Conservation (phyloP, 2,888 invertebrate species). For the Bursaphelenchus okinawaensis region DNA sequence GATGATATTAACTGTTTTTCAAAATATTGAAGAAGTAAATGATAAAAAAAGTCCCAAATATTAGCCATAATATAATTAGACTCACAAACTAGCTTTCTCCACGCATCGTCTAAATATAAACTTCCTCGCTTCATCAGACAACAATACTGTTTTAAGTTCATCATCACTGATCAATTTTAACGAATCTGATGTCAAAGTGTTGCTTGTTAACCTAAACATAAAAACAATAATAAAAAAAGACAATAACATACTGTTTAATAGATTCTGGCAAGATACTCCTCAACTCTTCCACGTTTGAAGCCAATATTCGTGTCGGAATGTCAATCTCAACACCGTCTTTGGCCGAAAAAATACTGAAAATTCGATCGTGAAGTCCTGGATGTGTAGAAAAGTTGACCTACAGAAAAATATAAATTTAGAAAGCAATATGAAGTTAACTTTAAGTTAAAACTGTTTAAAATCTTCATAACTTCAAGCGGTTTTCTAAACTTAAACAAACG, state of each 20-base stretch:
- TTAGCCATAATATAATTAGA: too few species aligned
- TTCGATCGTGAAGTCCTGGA: background rate
- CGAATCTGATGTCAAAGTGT: background rate
- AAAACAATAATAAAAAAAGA: background rate
- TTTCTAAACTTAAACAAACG: too few species aligned
- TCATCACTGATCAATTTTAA: background rate
- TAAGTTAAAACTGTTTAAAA: too few species aligned
- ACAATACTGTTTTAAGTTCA: background rate
- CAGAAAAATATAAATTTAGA: background rate
- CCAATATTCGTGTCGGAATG: background rate
- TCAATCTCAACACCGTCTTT: background rate
- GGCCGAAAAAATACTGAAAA: background rate
- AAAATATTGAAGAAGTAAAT: too few species aligned
- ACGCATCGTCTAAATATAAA: background rate
- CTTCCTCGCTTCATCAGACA: background rate
- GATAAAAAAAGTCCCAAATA: too few species aligned
- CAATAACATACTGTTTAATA: background rate
- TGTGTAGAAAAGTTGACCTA: background rate
- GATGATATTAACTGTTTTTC: too few species aligned
- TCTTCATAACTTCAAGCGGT: too few species aligned
- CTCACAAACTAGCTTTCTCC: background rate
- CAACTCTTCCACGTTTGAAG: background rate
- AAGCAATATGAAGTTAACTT: too few species aligned
- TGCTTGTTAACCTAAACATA: background rate
- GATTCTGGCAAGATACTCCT: background rate